phyloP scores from a whole-genome alignment of 2,797 vertebrate species.

The Mionectes olivaceus region DNA sequence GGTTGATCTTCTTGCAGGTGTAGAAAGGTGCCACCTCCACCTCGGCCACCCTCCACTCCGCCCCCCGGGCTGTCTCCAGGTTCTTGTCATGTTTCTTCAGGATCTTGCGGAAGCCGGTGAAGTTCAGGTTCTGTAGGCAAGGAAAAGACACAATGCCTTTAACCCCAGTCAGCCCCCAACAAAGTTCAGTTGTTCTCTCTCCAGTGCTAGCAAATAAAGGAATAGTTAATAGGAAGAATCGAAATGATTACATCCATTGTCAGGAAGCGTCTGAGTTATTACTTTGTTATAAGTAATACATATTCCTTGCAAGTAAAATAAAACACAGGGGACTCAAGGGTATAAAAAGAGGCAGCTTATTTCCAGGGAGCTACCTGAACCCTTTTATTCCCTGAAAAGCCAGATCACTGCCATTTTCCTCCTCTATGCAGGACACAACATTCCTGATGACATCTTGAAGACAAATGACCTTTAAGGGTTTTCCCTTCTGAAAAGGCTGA shows the following conservation, averaged over 20 bases:
- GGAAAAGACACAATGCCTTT: not conserved
- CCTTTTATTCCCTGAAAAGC: not conserved
- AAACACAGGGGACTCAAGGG: not conserved
- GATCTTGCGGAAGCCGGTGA: constrained; percentile 98
- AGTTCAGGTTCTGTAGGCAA: constrained; percentile 92
- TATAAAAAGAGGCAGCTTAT: not conserved
- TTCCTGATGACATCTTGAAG: not conserved
- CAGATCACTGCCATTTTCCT: not conserved
- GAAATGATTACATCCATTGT: not conserved
- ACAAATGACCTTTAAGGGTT: not conserved
- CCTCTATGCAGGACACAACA: not conserved
- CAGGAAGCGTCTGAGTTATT: not conserved
- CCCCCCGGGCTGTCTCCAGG: constrained; percentile 92
- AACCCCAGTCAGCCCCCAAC: not conserved
- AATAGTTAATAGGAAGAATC: not conserved
- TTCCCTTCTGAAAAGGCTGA: not conserved
- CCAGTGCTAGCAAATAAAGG: not conserved
- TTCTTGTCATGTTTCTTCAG: constrained; percentile 99
- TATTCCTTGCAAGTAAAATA: not conserved
- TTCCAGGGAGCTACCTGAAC: not conserved
- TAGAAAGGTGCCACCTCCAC: constrained; percentile 99
- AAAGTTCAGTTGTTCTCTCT: not conserved
- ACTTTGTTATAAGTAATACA: not conserved
- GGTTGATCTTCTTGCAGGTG: constrained; percentile 98
- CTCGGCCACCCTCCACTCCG: constrained; percentile 94